Conservation (phyloP, 1,140 invertebrate species). For the Drosophila simulans region DNA sequence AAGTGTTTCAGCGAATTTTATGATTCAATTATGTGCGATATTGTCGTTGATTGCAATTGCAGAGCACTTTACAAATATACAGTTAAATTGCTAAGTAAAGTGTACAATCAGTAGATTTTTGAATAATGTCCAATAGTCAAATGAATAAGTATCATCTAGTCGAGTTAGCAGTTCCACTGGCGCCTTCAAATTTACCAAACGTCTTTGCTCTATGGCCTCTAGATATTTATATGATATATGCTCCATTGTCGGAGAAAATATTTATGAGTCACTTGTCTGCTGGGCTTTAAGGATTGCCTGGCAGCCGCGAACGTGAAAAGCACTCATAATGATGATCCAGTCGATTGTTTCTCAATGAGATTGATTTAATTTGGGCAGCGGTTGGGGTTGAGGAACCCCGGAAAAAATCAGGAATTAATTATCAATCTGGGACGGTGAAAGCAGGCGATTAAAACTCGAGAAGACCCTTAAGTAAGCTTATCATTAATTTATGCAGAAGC, state of each 20-base stretch:
- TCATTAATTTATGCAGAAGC: constrained; percentile 44
- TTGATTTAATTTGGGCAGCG: constrained; percentile 34
- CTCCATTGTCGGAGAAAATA: constrained; percentile 13
- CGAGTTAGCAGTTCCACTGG: not conserved
- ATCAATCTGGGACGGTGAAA: constrained; percentile 14
- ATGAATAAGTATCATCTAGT: constrained; percentile 9
- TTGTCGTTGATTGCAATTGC: too few relatives aligned
- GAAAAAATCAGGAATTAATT: constrained; percentile 32
- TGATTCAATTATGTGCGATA: not conserved
- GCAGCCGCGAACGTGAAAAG: constrained; percentile 31
- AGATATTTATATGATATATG: constrained; percentile 59
- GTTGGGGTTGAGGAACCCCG: not conserved
- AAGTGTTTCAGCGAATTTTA: not conserved
- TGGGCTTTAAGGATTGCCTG: constrained; percentile 12
- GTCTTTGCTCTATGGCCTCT: constrained; percentile 30
- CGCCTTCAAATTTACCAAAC: constrained; percentile 2
- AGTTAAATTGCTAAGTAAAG: too few relatives aligned
- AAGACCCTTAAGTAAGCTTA: constrained; percentile 31
- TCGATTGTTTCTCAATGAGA: constrained; percentile 42
- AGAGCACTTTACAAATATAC: too few relatives aligned
- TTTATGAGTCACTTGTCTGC: constrained; percentile 23
- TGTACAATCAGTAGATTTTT: not conserved
- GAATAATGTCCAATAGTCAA: too few relatives aligned
- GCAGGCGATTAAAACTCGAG: constrained; percentile 16
- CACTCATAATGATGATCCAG: constrained; percentile 27